These are phyloP conservation scores for Minunthozetes semirufus DNA, from an alignment of 2,888 invertebrate genomes.

Conservation along the genomic window DNA sequence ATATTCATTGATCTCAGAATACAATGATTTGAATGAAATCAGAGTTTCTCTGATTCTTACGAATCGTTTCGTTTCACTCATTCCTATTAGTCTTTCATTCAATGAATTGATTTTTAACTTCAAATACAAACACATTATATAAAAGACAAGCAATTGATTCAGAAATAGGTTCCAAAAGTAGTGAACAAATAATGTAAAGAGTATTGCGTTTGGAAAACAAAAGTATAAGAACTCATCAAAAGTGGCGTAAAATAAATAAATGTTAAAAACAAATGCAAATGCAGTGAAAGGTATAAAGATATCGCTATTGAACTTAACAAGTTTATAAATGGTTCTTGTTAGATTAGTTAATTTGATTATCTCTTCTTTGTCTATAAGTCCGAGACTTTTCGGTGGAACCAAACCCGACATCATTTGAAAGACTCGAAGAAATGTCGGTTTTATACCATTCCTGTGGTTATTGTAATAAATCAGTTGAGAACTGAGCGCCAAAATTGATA, in stretches of 20 bases:
- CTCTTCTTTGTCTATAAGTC: background rate
- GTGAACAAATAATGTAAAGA: no score
- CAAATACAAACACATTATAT: background rate
- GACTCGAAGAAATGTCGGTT: background rate
- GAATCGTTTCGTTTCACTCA: background rate
- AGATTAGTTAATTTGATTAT: no score
- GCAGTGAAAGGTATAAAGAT: no score
- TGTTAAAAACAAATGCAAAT: no score
- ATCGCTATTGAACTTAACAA: no score
- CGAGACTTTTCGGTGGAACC: background rate
- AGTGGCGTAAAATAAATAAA: no score
- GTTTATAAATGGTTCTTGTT: no score
- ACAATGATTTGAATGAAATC: background rate
- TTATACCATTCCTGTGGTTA: background rate
- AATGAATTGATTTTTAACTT: background rate
- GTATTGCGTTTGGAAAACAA: no score
- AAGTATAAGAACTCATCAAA: no score
- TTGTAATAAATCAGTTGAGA: background rate
- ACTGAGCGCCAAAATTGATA: no score
- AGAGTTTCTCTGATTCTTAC: background rate
- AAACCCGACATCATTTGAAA: slow-evolving; percentile 12
- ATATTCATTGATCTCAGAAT: background rate
- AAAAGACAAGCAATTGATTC: background rate
- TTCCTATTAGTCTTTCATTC: background rate
- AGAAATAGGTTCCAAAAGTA: no score